Percentiles rank a stretch among this genome's conserved stretches.
Conservation (phyloP, 2,888 invertebrate species). For the Synanthedon andrenaeformis region DNA sequence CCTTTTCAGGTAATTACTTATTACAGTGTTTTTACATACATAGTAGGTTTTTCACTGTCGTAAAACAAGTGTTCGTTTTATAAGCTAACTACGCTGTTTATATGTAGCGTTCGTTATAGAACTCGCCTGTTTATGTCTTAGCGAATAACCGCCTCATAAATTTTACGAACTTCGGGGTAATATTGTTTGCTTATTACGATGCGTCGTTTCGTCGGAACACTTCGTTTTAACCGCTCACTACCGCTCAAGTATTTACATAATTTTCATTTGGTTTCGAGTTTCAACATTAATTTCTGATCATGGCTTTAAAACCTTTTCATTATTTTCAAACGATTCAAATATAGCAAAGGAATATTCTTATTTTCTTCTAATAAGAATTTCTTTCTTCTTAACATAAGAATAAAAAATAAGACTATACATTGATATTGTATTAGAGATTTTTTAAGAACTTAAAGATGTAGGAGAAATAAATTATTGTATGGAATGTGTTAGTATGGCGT, state of each 20-base stretch:
- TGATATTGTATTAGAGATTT: too few species aligned
- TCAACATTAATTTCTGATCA: not conserved
- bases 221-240: conserved; percentile 28
- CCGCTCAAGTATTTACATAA: conserved; percentile 38
- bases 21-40: not conserved
- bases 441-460: too few species aligned
- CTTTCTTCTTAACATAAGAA: too few species aligned
- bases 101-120: conserved; percentile 28
- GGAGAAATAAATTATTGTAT: too few species aligned
- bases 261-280: conserved; percentile 30
- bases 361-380: too few species aligned
- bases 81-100: conserved; percentile 28
- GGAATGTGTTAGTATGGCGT: too few species aligned
- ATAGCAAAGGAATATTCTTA: too few species aligned
- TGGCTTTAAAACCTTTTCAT: not conserved
- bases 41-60: too few species aligned
- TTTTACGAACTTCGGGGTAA: conserved; percentile 50
- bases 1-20: not conserved
- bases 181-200: conserved; percentile 52
- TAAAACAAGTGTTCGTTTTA: conserved; percentile 11
- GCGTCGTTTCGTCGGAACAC: conserved; percentile 33
- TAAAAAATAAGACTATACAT: too few species aligned
- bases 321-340: too few species aligned
- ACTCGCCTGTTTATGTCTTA: conserved; percentile 39
- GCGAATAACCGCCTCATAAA: conserved; percentile 55